A percentile compares a stretch with the other conserved stretches of the same genome.
Evolutionary conservation across 2,797 vertebrate genomes (phyloP).

Genomic region (Scyliorhinus canicula): DNA sequence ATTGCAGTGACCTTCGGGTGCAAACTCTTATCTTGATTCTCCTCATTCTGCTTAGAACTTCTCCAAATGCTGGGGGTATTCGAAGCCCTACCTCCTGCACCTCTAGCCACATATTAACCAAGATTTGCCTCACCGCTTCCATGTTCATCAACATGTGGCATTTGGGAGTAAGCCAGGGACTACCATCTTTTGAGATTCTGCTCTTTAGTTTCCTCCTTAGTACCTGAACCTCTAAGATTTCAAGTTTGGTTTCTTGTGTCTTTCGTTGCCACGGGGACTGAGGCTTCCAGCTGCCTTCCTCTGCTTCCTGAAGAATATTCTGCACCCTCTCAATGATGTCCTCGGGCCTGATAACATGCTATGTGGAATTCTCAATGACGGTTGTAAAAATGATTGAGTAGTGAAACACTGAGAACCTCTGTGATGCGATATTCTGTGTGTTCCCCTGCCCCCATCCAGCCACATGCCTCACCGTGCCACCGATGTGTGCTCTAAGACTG

Average conservation of each 20-base stretch:
- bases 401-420: background rate
- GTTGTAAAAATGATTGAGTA: background rate
- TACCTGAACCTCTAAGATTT: background rate
- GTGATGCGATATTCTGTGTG: background rate
- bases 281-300: background rate
- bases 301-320: background rate
- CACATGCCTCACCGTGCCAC: background rate
- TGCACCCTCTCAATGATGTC: background rate
- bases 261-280: background rate
- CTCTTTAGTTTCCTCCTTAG: background rate
- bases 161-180: background rate
- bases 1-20: background rate
- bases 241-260: background rate
- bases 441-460: too few species aligned
- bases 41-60: background rate
- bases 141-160: background rate
- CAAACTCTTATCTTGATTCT: background rate
- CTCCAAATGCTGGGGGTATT: background rate
- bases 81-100: background rate
- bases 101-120: background rate
- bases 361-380: background rate
- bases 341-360: background rate
- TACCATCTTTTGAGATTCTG: background rate
- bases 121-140: background rate
- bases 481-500: background rate